Evolutionary conservation across 1,140 invertebrate species (phyloP).

Genomic region (Olivierus martensii): DNA sequence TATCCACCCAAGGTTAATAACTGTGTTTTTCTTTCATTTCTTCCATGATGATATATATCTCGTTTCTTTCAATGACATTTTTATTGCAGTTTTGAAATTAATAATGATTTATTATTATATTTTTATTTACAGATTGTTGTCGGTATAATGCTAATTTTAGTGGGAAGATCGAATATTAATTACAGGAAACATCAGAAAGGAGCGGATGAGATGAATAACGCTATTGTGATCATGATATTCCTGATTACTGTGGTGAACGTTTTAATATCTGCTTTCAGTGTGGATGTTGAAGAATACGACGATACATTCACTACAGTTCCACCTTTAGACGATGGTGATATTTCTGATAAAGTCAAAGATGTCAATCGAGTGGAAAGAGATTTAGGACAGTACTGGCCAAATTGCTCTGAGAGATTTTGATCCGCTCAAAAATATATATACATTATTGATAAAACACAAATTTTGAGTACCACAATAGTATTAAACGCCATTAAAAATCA

Average conservation of each 20-base stretch:
- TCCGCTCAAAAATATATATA: too few relatives aligned
- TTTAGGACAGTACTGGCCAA: too few relatives aligned
- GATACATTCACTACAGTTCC: too few relatives aligned
- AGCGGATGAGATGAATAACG: constrained; percentile 21
- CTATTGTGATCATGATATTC: constrained; percentile 21
- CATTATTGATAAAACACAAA: too few relatives aligned
- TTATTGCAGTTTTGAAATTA: background rate
- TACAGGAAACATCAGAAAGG: constrained; percentile 17
- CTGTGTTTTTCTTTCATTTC: too few relatives aligned
- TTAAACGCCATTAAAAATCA: too few relatives aligned
- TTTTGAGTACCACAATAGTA: too few relatives aligned
- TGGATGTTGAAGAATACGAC: constrained; percentile 11
- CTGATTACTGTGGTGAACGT: constrained; percentile 23
- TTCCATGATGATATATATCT: background rate
- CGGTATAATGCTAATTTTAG: constrained; percentile 20
- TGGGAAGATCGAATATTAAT: constrained; percentile 23
- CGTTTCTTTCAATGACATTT: background rate
- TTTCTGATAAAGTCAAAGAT: too few relatives aligned
- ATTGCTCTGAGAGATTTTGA: too few relatives aligned
- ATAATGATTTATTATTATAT: background rate
- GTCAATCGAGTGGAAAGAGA: too few relatives aligned
- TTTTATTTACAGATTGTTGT: constrained; percentile 17
- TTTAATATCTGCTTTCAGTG: constrained; percentile 22
- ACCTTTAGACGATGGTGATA: too few relatives aligned
- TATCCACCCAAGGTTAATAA: too few relatives aligned